phyloP scores from a whole-genome alignment of 2,113 vertebrate species.

The Dasyprocta punctata region DNA sequence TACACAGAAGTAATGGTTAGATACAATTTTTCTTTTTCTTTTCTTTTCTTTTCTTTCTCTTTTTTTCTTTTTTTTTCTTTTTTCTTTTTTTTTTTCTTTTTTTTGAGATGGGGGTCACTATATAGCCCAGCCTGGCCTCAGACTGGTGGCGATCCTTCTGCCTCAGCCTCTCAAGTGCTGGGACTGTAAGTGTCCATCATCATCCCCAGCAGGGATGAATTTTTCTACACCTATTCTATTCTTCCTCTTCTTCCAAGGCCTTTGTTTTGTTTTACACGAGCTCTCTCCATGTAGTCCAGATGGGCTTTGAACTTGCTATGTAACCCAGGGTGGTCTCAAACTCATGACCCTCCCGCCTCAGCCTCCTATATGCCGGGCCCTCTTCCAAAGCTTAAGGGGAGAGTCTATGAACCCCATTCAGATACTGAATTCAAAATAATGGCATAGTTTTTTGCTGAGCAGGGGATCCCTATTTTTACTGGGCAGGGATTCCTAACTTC shows the following conservation, averaged over 20 bases:
- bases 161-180: not conserved
- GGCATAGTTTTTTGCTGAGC: not conserved
- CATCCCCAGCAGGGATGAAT: not conserved
- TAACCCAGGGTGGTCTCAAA: not conserved
- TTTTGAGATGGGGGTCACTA: not conserved
- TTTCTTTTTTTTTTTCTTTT: not conserved
- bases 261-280: not conserved
- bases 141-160: not conserved
- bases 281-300: not conserved
- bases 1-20: rapidly evolving
- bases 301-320: not conserved
- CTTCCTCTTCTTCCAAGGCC: not conserved
- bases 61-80: not conserved
- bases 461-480: not conserved
- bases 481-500: too few relatives aligned
- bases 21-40: not conserved
- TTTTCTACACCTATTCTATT: not conserved
- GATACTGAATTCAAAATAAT: not conserved
- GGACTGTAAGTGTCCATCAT: not conserved
- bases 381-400: not conserved
- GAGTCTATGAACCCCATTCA: not conserved
- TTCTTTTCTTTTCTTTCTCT: too few relatives aligned
- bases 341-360: too few relatives aligned
- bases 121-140: not conserved
- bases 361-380: not conserved